Percentiles rank a stretch among this genome's conserved stretches.
These are phyloP conservation scores for Graptemys geographica DNA, from an alignment of 2,797 vertebrate genomes.

Conservation along the genomic window DNA sequence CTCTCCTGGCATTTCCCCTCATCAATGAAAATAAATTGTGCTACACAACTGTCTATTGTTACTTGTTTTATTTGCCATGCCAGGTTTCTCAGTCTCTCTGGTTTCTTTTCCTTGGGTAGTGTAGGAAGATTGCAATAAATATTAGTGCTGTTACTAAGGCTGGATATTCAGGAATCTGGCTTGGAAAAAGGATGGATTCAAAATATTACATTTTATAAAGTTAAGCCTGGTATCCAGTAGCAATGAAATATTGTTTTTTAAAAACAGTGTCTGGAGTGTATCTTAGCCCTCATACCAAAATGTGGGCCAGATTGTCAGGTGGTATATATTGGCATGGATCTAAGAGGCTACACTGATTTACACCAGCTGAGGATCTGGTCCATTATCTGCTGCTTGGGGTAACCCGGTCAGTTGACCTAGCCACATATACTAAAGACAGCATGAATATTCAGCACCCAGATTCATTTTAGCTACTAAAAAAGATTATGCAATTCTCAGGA, in stretches of 20 bases:
- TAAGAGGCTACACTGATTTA: background rate
- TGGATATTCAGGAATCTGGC: background rate
- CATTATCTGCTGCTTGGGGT: background rate
- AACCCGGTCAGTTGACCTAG: background rate
- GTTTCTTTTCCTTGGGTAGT: background rate
- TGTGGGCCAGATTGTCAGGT: background rate
- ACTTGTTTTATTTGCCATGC: slow-evolving; percentile 1
- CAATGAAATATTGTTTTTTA: background rate
- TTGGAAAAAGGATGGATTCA: slow-evolving; percentile 1
- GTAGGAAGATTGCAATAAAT: background rate
- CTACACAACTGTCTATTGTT: background rate
- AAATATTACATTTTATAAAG: background rate
- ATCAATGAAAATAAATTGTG: slow-evolving; percentile 6
- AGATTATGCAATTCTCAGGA: background rate
- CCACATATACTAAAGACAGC: background rate
- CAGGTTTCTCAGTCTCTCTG: background rate
- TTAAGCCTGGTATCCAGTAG: background rate
- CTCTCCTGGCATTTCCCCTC: background rate
- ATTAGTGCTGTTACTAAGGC: background rate
- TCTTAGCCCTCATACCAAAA: background rate
- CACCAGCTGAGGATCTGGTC: background rate
- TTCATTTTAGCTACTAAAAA: background rate
- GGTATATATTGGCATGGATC: background rate
- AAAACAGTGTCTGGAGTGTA: background rate
- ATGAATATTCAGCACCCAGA: background rate